Base-by-base conservation (phyloP, 2,113 vertebrate species). In the Cryptomyrus ogoouensis region DNA sequence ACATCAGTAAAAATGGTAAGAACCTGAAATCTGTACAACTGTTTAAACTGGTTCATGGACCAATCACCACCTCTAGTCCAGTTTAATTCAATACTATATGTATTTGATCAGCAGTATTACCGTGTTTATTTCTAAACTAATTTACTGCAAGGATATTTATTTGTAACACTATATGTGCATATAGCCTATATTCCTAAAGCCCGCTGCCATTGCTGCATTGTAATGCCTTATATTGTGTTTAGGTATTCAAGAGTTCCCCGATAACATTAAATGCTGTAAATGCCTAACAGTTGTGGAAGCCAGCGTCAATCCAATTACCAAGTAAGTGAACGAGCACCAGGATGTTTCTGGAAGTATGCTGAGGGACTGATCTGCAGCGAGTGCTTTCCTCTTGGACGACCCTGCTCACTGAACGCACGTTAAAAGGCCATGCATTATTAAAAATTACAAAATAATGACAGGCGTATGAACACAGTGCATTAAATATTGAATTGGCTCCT, bases 1-100 rank as follows among this genome's bases (percentile, higher is more conserved):
- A 99, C 96, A 99, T 99, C 95, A 99, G 98, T 96, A 99, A 99
- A 96, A 99, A 99, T 74, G 98, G 98, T 99, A 97, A 95, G 96
- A 70, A 10, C 58, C 1, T 83, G 49, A 47, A 53, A 39, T 8
- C n/a, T 39, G n/a, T 21, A 84, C 39, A 47, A 39, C 50, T 84
- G 89, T 56, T 50, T 21, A 74, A 27, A 31, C 27, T 70, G 7
- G 10, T 74, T 74, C n/a, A 74, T 74, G 66, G 27, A 35, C 31
- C 27, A 74, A 74, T 27, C n/a, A 0, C 12, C 66, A 10, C 66
- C 27, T 74, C 66, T 27, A 15, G 70, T 77, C 70, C 70, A 77
- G 15, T 77, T 66, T 39, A 77, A 31, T 77, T 35, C 31, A 77
- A 6, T 35, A 3, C 31, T 39, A n/a, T 17, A 39, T 77, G 70